Evolutionary conservation across 2,797 vertebrate genomes (phyloP).

Genomic region (Myiotriccus ornatus): DNA sequence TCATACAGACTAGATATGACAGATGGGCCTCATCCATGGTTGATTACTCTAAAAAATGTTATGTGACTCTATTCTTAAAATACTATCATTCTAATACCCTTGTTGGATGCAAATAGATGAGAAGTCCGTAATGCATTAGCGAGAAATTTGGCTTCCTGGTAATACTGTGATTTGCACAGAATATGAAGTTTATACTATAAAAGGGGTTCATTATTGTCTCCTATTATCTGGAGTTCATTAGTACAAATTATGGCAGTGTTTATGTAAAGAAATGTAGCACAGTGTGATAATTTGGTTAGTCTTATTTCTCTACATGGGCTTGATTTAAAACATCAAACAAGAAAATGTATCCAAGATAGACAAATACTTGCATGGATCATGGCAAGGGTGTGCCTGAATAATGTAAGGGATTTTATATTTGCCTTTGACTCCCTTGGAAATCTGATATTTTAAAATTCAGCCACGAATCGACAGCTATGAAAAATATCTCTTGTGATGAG

Average conservation of each 20-base stretch:
- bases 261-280: background rate
- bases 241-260: background rate
- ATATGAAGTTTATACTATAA: background rate
- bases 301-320: background rate
- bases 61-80: conserved; percentile 64
- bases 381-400: background rate
- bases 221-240: background rate
- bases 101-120: conserved; percentile 27
- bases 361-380: background rate
- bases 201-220: conserved; percentile 6
- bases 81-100: conserved; percentile 14
- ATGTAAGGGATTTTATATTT: background rate
- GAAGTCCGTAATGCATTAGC: background rate
- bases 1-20: conserved; percentile 53
- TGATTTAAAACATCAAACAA: background rate
- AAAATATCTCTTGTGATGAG: conserved; percentile 20
- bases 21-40: conserved; percentile 53
- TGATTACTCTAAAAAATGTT: conserved; percentile 46
- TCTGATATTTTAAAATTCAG: conserved; percentile 19
- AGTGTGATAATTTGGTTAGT: background rate
- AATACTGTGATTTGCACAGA: background rate
- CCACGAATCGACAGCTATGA: background rate
- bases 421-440: background rate
- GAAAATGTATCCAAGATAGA: background rate
- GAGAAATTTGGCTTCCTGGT: conserved; percentile 14